Conservation (phyloP, 2,797 vertebrate genomes). For the Sebastes trivittatus region DNA sequence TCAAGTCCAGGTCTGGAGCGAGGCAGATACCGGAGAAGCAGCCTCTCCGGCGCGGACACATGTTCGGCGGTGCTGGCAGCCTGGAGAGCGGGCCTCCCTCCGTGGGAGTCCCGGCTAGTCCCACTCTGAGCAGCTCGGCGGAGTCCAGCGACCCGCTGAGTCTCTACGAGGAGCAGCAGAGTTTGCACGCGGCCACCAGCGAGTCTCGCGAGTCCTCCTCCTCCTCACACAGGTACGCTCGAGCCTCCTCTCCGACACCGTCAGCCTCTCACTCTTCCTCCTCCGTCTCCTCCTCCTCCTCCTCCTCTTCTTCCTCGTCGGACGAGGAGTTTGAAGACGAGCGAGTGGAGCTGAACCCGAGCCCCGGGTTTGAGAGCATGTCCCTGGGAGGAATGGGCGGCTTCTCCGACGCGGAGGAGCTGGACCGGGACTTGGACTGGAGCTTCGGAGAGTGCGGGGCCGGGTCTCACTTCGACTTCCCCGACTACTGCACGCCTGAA, state of each 20-base stretch:
- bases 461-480: slow-evolving; percentile 97
- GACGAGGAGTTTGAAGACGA: slow-evolving; percentile 97
- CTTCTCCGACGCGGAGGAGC: slow-evolving; percentile 88
- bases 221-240: slow-evolving; percentile 76
- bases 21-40: slow-evolving; percentile 88
- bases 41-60: slow-evolving; percentile 80
- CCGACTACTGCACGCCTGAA: slow-evolving; percentile 98
- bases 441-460: slow-evolving; percentile 91
- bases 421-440: slow-evolving; percentile 97
- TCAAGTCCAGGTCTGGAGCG: slow-evolving; percentile 88
- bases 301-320: slow-evolving; percentile 72
- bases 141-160: slow-evolving; percentile 93
- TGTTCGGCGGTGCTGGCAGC: slow-evolving; percentile 81
- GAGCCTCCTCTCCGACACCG: slow-evolving; percentile 91
- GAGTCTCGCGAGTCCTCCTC: too few relatives aligned
- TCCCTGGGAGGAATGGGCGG: slow-evolving; percentile 91
- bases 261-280: slow-evolving; percentile 90
- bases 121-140: slow-evolving; percentile 89
- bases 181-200: too few relatives aligned
- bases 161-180: slow-evolving; percentile 87
- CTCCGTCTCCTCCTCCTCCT: slow-evolving; percentile 84
- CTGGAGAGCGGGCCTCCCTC: slow-evolving; percentile 87
- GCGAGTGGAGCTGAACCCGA: slow-evolving; percentile 89
- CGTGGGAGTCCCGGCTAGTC: slow-evolving; percentile 90
- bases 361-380: slow-evolving; percentile 92